phyloP scores from a whole-genome alignment of 2,888 invertebrate species.

The Nezara viridula region DNA sequence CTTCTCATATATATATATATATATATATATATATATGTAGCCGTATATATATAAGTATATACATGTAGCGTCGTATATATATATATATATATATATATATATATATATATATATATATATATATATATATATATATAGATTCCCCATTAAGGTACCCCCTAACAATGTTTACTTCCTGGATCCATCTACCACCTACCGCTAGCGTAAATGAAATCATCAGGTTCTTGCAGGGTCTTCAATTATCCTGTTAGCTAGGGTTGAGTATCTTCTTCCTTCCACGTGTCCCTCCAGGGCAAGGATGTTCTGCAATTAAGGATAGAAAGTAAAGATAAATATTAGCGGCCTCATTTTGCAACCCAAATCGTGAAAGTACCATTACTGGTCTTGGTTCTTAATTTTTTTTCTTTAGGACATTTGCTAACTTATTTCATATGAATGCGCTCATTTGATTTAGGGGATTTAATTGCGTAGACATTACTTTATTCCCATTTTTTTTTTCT shows the following conservation, averaged over 20 bases:
- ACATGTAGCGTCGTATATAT: too few species aligned
- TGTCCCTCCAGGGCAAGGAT: neutral
- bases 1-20: too few species aligned
- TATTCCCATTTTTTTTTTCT: too few species aligned
- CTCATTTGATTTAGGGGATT: too few species aligned
- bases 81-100: too few species aligned
- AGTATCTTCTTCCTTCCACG: neutral
- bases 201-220: neutral
- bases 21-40: too few species aligned
- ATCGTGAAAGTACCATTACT: constrained; percentile 1
- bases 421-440: neutral
- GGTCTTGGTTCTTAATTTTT: neutral
- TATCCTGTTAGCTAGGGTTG: neutral
- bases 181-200: neutral
- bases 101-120: too few species aligned
- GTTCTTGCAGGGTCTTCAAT: neutral
- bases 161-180: neutral
- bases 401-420: neutral
- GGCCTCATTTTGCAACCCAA: neutral
- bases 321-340: constrained; percentile 19
- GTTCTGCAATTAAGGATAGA: constrained; percentile 31
- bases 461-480: too few species aligned
- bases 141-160: neutral
- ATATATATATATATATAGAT: too few species aligned
- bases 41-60: too few species aligned